A percentile compares a stretch with the other conserved stretches of the same genome.
Conservation (phyloP, 2,113 vertebrate genomes). For the Baryphthengus martii region DNA sequence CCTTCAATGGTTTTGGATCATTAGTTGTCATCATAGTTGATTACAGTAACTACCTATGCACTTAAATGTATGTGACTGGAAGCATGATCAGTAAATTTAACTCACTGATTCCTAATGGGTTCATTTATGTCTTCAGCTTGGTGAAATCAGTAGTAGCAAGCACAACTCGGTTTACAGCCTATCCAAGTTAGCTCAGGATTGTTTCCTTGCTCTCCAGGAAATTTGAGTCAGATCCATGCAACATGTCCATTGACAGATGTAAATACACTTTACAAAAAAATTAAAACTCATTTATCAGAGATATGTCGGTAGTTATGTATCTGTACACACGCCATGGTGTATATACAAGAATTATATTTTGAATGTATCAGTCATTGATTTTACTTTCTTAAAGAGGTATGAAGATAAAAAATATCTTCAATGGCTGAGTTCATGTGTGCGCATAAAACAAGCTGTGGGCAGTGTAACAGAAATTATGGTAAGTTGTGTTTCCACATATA, state of each 20-base stretch:
- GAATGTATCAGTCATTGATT: not conserved
- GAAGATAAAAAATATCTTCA: not conserved
- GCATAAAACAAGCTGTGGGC: not conserved
- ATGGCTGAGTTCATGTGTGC: not conserved
- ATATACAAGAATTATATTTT: not conserved
- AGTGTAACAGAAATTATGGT: not conserved
- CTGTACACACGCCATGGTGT: not conserved
- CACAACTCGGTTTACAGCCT: not conserved
- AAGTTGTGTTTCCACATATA: not conserved
- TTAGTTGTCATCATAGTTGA: constrained; percentile 27
- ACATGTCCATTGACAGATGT: not conserved
- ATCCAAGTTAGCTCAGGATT: not conserved
- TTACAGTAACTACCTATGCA: not conserved
- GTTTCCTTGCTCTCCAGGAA: not conserved
- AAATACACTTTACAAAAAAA: not conserved
- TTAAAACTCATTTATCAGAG: not conserved
- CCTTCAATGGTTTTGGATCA: constrained; percentile 8
- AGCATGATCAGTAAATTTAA: constrained; percentile 8
- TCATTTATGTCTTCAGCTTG: not conserved
- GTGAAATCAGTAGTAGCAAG: not conserved
- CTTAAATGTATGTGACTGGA: not conserved
- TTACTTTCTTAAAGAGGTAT: not conserved
- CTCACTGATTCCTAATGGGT: not conserved
- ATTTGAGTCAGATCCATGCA: not conserved
- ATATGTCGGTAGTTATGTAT: not conserved